Evolutionary conservation across 2,797 vertebrate genomes (phyloP).

Genomic region (Argentina silus): DNA sequence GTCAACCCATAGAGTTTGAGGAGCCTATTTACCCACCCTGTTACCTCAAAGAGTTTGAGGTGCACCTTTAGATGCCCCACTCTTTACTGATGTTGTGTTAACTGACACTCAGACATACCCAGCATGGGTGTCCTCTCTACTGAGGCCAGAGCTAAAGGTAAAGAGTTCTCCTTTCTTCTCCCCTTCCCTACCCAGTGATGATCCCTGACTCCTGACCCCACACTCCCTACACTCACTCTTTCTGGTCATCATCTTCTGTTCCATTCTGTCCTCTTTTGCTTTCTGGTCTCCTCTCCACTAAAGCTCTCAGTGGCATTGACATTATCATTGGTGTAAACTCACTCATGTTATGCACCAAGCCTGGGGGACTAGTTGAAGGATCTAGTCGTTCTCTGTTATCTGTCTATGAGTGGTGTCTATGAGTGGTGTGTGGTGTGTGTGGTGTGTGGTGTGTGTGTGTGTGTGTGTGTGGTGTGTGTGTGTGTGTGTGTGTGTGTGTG

Average conservation of each 20-base stretch:
- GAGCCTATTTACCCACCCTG: not conserved
- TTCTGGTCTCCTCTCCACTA: slow-evolving; percentile 5
- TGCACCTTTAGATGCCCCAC: slow-evolving; percentile 7
- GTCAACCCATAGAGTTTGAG: not conserved
- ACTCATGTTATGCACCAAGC: not conserved
- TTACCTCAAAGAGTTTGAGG: not conserved
- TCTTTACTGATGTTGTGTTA: slow-evolving; percentile 38
- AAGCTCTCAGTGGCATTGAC: not conserved
- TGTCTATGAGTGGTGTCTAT: not conserved
- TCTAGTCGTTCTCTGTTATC: not conserved
- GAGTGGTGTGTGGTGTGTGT: slow-evolving; percentile 3
- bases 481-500: not conserved
- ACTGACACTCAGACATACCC: slow-evolving; percentile 52
- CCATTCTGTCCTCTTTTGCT: slow-evolving; percentile 37
- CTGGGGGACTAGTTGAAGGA: not conserved
- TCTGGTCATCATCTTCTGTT: slow-evolving; percentile 30
- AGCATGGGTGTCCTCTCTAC: slow-evolving; percentile 51
- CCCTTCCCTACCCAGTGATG: slow-evolving; percentile 11
- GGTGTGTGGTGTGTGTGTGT: too few relatives aligned
- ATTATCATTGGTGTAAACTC: not conserved
- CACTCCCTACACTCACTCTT: not conserved
- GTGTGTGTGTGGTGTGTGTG: not conserved
- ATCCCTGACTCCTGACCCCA: slow-evolving; percentile 25
- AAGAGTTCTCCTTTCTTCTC: slow-evolving; percentile 42
- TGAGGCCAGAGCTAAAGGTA: slow-evolving; percentile 53